Base-by-base conservation (phyloP, 2,888 invertebrate genomes). In the Leucophenga montana region DNA sequence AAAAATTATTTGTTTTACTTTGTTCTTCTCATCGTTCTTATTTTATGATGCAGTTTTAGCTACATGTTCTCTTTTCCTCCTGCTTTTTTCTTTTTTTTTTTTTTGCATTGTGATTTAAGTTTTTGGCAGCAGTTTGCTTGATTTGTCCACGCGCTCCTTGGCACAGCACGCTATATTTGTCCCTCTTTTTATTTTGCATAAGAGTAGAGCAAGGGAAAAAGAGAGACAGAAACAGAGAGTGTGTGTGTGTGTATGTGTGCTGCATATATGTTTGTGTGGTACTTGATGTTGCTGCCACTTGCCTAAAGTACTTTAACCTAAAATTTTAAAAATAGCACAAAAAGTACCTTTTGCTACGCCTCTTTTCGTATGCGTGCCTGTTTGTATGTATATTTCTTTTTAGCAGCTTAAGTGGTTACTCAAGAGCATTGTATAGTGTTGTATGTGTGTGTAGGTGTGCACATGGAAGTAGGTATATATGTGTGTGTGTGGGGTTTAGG, bases 281-380 rank as follows among this genome's bases (percentile, higher is more conserved):
- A n/a, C 13, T 5, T 20, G 46, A 3, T 27, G 68, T 0, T 54
- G 39, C 66, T 77, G 76, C 73, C 76, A 74, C 77, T 79, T 78
- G 73, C 71, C 81, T 74, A 71, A 79, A 80, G 82, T 83, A 77
- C 77, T 78, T 77, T 75, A 78, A 82, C 82, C 75, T 82, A 78
- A 82, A 83, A 82, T 80, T 74, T 72, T 77, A 82, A 77, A 83
- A 82, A 82, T 84, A 82, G 82, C 75, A 73, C 76, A 78, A 72
- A 79, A 72, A 64, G 71, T 65, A 66, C 67, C 69, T 72, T 69
- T 67, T 70, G 71, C 72, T 48, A 65, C 39, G 73, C 66, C 22
- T 69, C 53, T 44, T 62, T 33, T 48, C 61, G 65, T 33, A 22
- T 65, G 62, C 11, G 39, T 46, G 44, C 2, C 14, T 20, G n/a